Evolutionary conservation across 2,888 invertebrate genomes (phyloP).

Genomic region (Acrobasis suavella): DNA sequence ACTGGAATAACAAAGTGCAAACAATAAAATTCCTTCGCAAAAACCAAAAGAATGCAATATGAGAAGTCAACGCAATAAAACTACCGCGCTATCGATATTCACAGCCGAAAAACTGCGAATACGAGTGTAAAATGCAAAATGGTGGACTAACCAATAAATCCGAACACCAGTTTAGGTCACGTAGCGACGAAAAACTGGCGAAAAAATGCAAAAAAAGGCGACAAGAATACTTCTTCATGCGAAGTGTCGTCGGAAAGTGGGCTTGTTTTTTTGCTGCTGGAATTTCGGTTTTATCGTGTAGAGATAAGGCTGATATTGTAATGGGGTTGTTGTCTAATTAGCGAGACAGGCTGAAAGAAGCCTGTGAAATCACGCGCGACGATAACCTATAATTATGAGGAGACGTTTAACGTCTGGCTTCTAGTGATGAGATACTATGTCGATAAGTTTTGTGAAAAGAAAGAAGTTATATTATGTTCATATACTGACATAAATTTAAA

Average conservation of each 20-base stretch:
- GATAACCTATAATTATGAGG: constrained; percentile 64
- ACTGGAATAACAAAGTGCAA: background rate
- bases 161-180: constrained; percentile 21
- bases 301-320: constrained; percentile 25
- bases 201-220: constrained; percentile 16
- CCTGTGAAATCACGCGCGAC: constrained; percentile 62
- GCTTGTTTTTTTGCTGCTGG: background rate
- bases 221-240: constrained; percentile 21
- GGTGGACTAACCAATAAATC: constrained; percentile 10
- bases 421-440: constrained; percentile 16
- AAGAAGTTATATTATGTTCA: background rate
- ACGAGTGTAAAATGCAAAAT: constrained; percentile 16
- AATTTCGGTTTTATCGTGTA: background rate
- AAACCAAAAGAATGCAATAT: background rate
- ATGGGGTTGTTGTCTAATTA: constrained; percentile 51
- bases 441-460: constrained; percentile 3
- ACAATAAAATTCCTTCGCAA: constrained; percentile 1
- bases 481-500: no score
- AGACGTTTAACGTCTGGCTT: constrained; percentile 47
- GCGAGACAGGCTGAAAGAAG: constrained; percentile 51
- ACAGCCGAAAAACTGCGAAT: background rate
- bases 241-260: constrained; percentile 19
- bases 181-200: constrained; percentile 17
- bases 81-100: constrained; percentile 1
- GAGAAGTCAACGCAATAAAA: constrained; percentile 9